Conservation (phyloP, 2,113 vertebrate species). For the Otis tarda region DNA sequence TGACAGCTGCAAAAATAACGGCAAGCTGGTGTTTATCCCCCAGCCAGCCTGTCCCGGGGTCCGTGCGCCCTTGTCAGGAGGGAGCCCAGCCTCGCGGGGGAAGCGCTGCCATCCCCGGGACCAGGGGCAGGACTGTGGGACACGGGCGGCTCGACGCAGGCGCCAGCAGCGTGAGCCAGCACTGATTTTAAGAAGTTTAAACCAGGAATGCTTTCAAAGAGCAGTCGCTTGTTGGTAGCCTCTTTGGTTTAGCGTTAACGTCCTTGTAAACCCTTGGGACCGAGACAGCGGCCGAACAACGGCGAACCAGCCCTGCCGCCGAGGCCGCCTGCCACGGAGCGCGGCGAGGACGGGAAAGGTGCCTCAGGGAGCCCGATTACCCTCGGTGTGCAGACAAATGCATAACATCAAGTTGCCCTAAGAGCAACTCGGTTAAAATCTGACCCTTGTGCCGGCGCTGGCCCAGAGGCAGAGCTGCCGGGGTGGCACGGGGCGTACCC, state of each 20-base stretch:
- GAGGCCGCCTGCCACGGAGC: background rate
- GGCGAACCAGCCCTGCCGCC: background rate
- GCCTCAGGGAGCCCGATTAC: background rate
- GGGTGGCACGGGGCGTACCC: fast-evolving
- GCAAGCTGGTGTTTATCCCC: background rate
- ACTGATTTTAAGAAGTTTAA: background rate
- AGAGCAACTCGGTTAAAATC: background rate
- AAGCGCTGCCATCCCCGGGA: background rate
- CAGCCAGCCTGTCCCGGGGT: background rate
- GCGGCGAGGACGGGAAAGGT: background rate
- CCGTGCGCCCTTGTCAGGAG: fast-evolving
- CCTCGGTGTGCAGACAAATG: background rate
- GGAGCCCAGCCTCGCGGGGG: background rate
- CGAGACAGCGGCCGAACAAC: fast-evolving
- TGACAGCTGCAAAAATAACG: background rate
- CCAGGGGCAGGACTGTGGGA: background rate
- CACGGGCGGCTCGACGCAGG: fast-evolving
- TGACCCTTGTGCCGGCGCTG: background rate
- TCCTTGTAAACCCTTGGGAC: background rate
- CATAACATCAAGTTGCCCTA: background rate
- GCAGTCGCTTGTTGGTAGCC: no score
- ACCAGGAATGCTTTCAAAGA: background rate
- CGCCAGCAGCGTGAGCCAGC: background rate
- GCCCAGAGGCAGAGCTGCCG: background rate
- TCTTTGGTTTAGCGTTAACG: background rate